These are phyloP conservation scores for Dicentrarchus labrax DNA, from an alignment of 2,113 vertebrate species.

Conservation along the genomic window DNA sequence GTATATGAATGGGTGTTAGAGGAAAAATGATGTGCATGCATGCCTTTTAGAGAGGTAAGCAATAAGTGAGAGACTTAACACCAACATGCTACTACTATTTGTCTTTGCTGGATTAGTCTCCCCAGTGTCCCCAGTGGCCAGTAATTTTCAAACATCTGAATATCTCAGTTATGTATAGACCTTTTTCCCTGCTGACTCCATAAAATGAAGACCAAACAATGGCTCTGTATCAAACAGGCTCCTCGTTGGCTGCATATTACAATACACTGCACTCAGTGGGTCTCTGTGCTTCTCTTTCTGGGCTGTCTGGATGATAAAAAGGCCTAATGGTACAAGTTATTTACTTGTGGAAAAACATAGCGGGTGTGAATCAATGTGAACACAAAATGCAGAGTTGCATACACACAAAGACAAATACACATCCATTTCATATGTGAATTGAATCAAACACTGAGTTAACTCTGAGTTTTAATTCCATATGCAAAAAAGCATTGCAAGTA, in stretches of 20 bases:
- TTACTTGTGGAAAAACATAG: background rate
- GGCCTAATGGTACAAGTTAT: background rate
- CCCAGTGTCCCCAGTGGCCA: background rate
- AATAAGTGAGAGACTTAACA: background rate
- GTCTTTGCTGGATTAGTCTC: background rate
- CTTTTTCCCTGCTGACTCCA: background rate
- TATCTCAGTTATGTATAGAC: slow-evolving; percentile 24
- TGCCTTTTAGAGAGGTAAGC: background rate
- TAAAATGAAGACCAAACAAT: slow-evolving; percentile 31
- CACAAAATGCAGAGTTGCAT: background rate
- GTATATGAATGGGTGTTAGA: background rate
- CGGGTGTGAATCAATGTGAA: background rate
- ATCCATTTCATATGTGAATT: background rate
- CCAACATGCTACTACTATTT: background rate
- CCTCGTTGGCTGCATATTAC: background rate
- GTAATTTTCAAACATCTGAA: slow-evolving; percentile 13
- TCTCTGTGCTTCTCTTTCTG: slow-evolving; percentile 1
- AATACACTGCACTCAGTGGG: slow-evolving; percentile 7
- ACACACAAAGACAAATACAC: background rate
- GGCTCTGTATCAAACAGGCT: slow-evolving; percentile 10
- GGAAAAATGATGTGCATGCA: background rate
- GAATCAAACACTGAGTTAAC: background rate
- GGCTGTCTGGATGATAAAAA: slow-evolving; percentile 18
- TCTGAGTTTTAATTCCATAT: background rate
- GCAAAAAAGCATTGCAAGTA: background rate